Base-by-base conservation (phyloP, 2,797 vertebrate species). In the Botia almorhae region DNA sequence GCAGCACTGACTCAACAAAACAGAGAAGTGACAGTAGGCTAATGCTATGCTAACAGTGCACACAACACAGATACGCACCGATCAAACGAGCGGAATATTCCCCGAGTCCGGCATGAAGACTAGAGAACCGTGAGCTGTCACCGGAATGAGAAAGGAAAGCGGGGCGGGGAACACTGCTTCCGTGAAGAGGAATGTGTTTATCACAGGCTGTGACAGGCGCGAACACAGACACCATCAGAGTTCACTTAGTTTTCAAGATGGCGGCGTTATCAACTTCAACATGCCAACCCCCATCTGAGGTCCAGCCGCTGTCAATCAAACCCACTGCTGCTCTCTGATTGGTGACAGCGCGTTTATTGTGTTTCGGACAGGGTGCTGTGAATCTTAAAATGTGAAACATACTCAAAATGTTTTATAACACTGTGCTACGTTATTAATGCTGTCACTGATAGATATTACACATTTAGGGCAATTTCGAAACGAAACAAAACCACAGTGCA, bases 161-260 rank as follows among this genome's bases (percentile, higher is more conserved):
- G 64, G 81, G 36, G 3, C 46, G 69, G 76, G 43, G 74, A 65
- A 61, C 23, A 2, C 0, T 23, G 51, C 7, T 39, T 60, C 6
- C 16, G 7, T 55, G 48, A 58, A 39, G 46, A 88, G 91, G 87
- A 84, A 88, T 84, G 84, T 87, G 84, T 91, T 91, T 90, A 92
- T 89, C 93, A 91, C 76, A 84, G 91, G 88, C 90, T 90, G 85
- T 92, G 89, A 90, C 92, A 91, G 91, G 92, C 93, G 93, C 93
- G 90, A 94, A 94, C 93, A 85, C 81, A 84, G 78, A 91, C 85
- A 90, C 84, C 87, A 91, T 87, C 90, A 83, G 88, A 90, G 88
- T 81, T 85, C 88, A 92, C 91, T 93, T 39, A 39, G 36, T 39
- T 93, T 94, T 89, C 94, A 95, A 94, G 93, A 95, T 95, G 94